These are phyloP conservation scores for Mus pahari DNA, from an alignment of 2,113 vertebrate species.

Conservation along the genomic window DNA sequence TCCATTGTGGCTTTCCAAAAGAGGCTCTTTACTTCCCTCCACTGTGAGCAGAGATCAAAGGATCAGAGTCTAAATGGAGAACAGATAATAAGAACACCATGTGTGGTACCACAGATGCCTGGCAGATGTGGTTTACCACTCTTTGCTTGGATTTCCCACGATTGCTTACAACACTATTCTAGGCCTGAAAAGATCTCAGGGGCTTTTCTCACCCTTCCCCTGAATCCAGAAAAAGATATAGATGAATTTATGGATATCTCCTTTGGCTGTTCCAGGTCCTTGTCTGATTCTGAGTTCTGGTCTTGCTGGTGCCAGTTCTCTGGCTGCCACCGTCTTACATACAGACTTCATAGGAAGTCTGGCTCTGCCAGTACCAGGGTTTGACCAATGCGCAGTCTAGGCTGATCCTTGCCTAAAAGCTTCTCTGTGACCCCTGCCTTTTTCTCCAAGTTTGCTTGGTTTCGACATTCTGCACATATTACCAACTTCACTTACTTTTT, in stretches of 20 bases:
- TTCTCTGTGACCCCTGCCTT: background rate
- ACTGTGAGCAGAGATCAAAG: background rate
- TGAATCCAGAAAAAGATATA: conserved; percentile 24
- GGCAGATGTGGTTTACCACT: conserved; percentile 7
- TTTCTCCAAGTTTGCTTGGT: background rate
- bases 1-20: conserved; percentile 1
- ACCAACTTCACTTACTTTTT: background rate
- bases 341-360: background rate
- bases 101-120: conserved; percentile 10
- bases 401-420: no score
- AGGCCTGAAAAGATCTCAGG: conserved; percentile 27
- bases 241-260: background rate
- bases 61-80: background rate
- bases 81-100: background rate
- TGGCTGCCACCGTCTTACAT: background rate
- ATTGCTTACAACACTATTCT: background rate
- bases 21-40: background rate
- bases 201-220: background rate
- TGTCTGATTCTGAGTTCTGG: background rate
- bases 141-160: background rate
- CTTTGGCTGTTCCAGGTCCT: background rate
- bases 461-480: background rate
- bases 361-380: background rate
- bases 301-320: background rate
- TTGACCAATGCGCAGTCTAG: background rate